Base-by-base conservation (phyloP, 2,113 vertebrate species). In the Hypanus sabinus region DNA sequence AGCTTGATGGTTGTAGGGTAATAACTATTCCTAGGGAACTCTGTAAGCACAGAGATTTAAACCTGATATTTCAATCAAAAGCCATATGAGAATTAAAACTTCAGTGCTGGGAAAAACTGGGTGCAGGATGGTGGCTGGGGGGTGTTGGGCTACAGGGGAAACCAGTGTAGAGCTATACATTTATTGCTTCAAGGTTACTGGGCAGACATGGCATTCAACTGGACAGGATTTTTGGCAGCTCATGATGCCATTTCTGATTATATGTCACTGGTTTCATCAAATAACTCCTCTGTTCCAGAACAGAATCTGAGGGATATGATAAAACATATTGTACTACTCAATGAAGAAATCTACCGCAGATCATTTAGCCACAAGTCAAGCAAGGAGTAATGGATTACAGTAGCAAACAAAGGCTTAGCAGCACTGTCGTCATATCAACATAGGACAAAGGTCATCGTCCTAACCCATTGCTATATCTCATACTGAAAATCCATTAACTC, bases 231-330 rank as follows among this genome's bases (percentile, higher is more conserved):
- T 20, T 38, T 36, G 11, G 16, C 36, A 38, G 33, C 36, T 36
- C 7, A 8, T 55, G 80, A 20, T 24, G 80, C 9, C 80, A 83
- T 83, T 24, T 57, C 81, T 30, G 55, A 27, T 57, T 14, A 22
- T 27, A 60, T 57, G 55, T 57, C 81, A 85, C 24, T 60, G 81
- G 22, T 30, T 83, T 55, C 22, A 38, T 55, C 80, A 83, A 55
- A 83, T 38, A 55, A 27, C 73, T 76, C 22, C 80, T 79, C 80
- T 85, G 81, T 85, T 60, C 55, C 81, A 85, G 24, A 85, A 85
- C 9, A 85, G 81, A 57, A 60, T 46, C 80, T 27, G 81, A 55
- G 81, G 46, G 55, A 85, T 14, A 83, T 83, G 80, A 83, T 83
- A 85, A 85, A 57, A 85, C 81, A 85, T 10, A 55, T 46, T 77